These are phyloP conservation scores for Rhynchotus rufescens DNA, from an alignment of 2,797 vertebrate species.

Conservation along the genomic window DNA sequence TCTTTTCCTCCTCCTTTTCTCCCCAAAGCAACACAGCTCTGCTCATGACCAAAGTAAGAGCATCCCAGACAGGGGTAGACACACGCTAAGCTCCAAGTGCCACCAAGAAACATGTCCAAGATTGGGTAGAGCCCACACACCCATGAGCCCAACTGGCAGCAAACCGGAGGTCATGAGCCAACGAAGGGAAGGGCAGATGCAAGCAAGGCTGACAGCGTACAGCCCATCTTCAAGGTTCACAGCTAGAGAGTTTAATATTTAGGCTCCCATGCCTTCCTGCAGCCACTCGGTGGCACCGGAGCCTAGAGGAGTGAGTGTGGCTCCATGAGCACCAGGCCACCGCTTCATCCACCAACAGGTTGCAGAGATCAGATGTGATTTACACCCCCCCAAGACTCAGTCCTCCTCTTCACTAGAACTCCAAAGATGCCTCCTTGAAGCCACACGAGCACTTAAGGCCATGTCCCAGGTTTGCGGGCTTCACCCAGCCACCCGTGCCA, in stretches of 20 bases:
- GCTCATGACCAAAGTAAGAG: neutral
- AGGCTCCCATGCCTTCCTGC: neutral
- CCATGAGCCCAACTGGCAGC: neutral
- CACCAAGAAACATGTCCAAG: neutral
- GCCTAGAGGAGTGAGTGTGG: neutral
- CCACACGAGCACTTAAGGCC: neutral
- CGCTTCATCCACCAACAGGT: neutral
- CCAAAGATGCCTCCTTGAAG: neutral
- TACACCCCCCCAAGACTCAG: neutral
- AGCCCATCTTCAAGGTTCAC: neutral
- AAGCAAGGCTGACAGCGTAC: neutral
- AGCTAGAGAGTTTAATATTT: neutral
- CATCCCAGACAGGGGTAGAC: neutral
- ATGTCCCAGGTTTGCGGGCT: neutral
- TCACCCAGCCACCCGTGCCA: neutral
- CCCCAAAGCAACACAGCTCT: neutral
- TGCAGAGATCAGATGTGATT: neutral
- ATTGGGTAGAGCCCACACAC: neutral
- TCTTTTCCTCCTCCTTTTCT: neutral
- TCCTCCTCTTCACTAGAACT: neutral
- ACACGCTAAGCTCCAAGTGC: neutral
- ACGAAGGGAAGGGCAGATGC: neutral
- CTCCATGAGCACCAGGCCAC: rapidly evolving
- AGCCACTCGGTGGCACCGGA: neutral
- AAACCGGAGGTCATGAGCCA: neutral